A percentile compares a stretch with the other conserved stretches of the same genome.
phyloP scores from a whole-genome alignment of 1,140 invertebrate species.

The Sycophila sp. region DNA sequence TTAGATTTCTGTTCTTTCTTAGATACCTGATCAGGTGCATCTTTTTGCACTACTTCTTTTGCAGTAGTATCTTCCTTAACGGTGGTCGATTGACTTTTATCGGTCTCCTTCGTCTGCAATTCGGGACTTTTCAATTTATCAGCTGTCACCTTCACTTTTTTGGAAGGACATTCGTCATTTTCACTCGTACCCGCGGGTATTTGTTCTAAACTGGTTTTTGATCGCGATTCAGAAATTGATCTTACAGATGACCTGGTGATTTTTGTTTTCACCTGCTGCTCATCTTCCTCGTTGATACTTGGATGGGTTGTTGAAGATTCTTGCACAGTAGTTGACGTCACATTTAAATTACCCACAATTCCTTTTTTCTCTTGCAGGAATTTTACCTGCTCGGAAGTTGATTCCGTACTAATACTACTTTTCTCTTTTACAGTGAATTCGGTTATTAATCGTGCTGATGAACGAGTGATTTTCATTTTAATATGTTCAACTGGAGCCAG shows the following conservation, averaged over 20 bases:
- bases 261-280: neutral
- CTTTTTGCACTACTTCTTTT: too few species aligned
- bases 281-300: neutral
- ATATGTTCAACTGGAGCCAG: neutral
- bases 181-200: too few species aligned
- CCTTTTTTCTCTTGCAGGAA: neutral
- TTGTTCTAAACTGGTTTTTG: too few species aligned
- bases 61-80: too few species aligned
- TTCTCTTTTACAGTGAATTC: neutral
- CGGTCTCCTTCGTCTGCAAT: neutral
- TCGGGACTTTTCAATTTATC: neutral
- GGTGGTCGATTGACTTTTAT: too few species aligned
- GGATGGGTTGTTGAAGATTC: neutral
- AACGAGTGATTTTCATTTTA: neutral
- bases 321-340: neutral
- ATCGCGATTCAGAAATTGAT: neutral
- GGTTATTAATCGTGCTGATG: neutral
- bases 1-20: neutral
- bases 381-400: neutral
- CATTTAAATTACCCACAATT: neutral
- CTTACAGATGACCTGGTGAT: slow-evolving; percentile 20
- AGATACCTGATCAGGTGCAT: too few species aligned
- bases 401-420: neutral
- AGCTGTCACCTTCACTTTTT: neutral
- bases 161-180: too few species aligned